Evolutionary conservation across 23 tunicate species (phyloP).

Genomic region (Halocynthia aurantium): DNA sequence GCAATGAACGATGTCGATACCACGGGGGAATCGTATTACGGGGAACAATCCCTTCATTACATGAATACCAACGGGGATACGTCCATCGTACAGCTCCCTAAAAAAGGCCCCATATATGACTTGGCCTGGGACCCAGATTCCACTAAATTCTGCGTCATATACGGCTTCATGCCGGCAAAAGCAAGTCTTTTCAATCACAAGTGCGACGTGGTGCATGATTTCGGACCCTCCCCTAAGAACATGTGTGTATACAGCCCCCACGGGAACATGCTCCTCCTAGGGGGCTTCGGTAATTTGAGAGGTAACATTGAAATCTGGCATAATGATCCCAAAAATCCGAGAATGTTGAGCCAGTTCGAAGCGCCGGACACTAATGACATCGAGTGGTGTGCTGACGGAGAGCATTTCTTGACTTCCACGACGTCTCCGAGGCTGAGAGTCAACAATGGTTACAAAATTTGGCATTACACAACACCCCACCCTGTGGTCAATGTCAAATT

Average conservation of each 20-base stretch:
- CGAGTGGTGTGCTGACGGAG: slow-evolving; percentile 86
- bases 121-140: slow-evolving; percentile 78
- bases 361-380: slow-evolving; percentile 88
- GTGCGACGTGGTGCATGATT: slow-evolving; percentile 60
- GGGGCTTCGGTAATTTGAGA: slow-evolving; percentile 89
- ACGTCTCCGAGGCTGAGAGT: slow-evolving; percentile 89
- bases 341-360: slow-evolving; percentile 48
- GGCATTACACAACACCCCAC: slow-evolving; percentile 55
- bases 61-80: slow-evolving; percentile 67
- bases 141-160: slow-evolving; percentile 71
- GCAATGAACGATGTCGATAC: slow-evolving; percentile 66
- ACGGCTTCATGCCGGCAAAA: slow-evolving; percentile 96
- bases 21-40: slow-evolving; percentile 86
- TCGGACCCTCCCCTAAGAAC: slow-evolving; percentile 72
- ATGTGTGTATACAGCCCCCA: slow-evolving; percentile 70
- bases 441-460: slow-evolving; percentile 75
- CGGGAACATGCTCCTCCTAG: slow-evolving; percentile 69
- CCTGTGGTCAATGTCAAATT: background rate
- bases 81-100: slow-evolving; percentile 49
- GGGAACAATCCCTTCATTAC: slow-evolving; percentile 77
- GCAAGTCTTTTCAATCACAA: slow-evolving; percentile 73
- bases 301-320: slow-evolving; percentile 94
- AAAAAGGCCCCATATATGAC: slow-evolving; percentile 91
- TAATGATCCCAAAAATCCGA: slow-evolving; percentile 9
- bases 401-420: slow-evolving; percentile 77